phyloP scores from a whole-genome alignment of 1,140 invertebrate genomes.

The Bombus superbus region DNA sequence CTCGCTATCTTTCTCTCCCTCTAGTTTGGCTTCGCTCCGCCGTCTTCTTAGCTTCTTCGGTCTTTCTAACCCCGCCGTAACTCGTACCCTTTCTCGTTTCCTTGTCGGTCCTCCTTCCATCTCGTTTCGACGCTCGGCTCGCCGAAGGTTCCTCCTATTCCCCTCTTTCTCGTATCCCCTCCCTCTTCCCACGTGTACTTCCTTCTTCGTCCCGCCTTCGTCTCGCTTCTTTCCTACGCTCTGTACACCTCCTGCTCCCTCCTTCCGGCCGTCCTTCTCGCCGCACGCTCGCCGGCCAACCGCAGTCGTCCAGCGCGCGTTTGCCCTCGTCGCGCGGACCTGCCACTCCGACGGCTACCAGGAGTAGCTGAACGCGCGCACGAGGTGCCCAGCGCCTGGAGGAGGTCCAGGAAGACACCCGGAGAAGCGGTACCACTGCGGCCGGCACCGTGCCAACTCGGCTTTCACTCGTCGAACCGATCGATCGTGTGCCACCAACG shows the following conservation, averaged over 20 bases:
- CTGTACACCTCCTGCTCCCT: conserved; percentile 48
- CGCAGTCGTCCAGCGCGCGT: conserved; percentile 65
- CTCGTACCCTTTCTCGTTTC: no score
- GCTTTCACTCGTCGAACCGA: conserved; percentile 12
- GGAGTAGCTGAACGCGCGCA: conserved; percentile 63
- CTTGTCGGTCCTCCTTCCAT: neutral
- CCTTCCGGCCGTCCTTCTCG: conserved; percentile 55
- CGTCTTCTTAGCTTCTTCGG: neutral
- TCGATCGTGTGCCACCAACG: neutral
- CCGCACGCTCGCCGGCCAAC: conserved; percentile 58
- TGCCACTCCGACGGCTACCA: conserved; percentile 66
- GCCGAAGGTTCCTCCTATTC: neutral
- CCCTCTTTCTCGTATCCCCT: neutral
- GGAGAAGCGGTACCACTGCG: conserved; percentile 15
- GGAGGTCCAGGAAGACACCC: conserved; percentile 41
- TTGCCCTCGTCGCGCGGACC: conserved; percentile 64
- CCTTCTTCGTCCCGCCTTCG: conserved; percentile 24
- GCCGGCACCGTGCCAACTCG: neutral
- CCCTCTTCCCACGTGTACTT: neutral
- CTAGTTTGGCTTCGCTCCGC: no score
- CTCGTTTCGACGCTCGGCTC: neutral
- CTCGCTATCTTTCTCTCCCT: no score
- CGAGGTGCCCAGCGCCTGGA: conserved; percentile 55
- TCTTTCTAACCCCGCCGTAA: no score
- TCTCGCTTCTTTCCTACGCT: conserved; percentile 47